Evolutionary conservation across 2,113 vertebrate species (phyloP).

Genomic region (Erinaceus europaeus): DNA sequence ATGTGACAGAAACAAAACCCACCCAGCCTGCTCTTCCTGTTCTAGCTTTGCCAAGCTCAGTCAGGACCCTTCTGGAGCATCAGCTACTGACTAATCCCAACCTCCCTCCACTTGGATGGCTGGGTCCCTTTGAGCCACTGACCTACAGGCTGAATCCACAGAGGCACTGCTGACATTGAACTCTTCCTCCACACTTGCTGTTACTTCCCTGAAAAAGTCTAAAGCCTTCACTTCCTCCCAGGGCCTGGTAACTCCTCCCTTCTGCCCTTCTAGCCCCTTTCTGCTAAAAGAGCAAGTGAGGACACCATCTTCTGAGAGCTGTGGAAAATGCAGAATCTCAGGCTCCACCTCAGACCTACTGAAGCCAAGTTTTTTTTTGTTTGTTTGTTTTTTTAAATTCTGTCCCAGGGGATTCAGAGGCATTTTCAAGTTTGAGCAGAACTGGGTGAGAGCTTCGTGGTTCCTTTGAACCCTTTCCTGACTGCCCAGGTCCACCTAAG

Average conservation of each 20-base stretch:
- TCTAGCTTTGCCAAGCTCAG: not conserved
- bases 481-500: not conserved
- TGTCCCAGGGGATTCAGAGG: not conserved
- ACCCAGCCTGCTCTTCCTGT: constrained; percentile 48
- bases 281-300: not conserved
- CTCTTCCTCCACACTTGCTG: not conserved
- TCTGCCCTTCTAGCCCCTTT: not conserved
- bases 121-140: not conserved
- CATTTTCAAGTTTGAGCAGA: not conserved
- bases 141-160: not conserved
- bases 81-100: not conserved
- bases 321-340: not conserved
- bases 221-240: too few relatives aligned
- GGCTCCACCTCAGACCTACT: not conserved
- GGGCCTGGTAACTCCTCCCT: not conserved
- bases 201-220: not conserved
- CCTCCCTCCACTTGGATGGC: not conserved
- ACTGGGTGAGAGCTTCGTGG: not conserved
- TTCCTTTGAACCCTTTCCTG: not conserved
- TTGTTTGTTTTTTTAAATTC: not conserved
- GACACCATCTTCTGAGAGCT: not conserved
- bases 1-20: constrained; percentile 53
- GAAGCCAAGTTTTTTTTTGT: not conserved
- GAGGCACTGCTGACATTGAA: not conserved
- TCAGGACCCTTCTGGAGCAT: constrained; percentile 4